These are phyloP conservation scores for Sakesphorus luctuosus DNA, from an alignment of 2,113 vertebrate genomes.

Conservation along the genomic window DNA sequence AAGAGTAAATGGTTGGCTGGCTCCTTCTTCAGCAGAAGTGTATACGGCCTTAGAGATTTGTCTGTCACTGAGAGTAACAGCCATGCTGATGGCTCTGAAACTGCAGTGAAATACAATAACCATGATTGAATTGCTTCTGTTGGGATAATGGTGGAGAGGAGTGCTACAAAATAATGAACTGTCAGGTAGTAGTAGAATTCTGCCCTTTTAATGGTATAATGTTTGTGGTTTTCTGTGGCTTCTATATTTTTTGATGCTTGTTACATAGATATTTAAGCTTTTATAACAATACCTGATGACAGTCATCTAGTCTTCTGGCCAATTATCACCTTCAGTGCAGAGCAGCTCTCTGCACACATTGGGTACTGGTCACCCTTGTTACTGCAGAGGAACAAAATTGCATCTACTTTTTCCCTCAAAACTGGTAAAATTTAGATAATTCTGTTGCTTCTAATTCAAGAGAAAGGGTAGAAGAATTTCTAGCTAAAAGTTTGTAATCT, in stretches of 20 bases:
- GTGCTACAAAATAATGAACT: neutral
- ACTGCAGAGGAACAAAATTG: neutral
- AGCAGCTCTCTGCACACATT: neutral
- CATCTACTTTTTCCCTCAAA: neutral
- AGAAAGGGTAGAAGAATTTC: neutral
- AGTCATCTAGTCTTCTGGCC: neutral
- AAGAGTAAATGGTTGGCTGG: neutral
- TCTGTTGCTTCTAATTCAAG: neutral
- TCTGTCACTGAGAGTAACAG: neutral
- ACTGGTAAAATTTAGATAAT: neutral
- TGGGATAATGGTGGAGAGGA: neutral
- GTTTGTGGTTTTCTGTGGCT: neutral
- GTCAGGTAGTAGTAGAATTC: neutral
- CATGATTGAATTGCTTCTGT: neutral
- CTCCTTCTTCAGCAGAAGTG: neutral
- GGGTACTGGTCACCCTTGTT: neutral
- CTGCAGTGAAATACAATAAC: neutral
- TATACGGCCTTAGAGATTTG: neutral
- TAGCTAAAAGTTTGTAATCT: neutral
- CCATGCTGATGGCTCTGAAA: neutral
- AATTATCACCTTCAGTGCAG: neutral
- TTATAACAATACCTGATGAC: neutral
- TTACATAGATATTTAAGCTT: neutral
- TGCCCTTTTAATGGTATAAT: neutral
- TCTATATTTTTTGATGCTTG: neutral